Evolutionary conservation across 1,140 invertebrate species (phyloP), one percentile per base, ranked within the genome.

Genomic region (Drosophila ficusphila): DNA sequence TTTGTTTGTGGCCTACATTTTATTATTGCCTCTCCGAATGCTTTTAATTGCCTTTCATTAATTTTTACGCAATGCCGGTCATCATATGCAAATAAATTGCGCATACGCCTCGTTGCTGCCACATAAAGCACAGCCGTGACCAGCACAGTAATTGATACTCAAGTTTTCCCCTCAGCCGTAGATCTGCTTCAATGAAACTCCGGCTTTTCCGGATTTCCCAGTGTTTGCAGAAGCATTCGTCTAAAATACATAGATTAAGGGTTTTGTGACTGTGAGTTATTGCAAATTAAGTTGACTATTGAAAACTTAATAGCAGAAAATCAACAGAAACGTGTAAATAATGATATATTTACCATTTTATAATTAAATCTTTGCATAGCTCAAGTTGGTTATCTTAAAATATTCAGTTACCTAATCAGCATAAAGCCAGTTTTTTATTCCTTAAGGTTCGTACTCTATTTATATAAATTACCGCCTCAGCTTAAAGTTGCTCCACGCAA

Each of bases 1-100:
- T 77, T 61, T 65, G 46, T 53, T 60, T 36, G 19, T 54, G 56
- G 34, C 65, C 74, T 71, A 65, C 69, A 83, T 83, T 85, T 83
- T 76, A 78, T 76, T 78, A 62, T 53, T 41, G 27, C 64, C 64
- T 64, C 44, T 68, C 51, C 79, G 75, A 85, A 83, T 85, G 79
- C 64, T 62, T 79, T 83, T 83, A 83, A 83, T 83, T 83, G 79
- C 64, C 79, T 76, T 85, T 76, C 79, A 85, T 83, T 83, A 75
- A 83, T 83, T 83, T 83, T 79, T 76, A 83, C 75, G 75, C 79
- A 78, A 75, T 76, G 75, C 79, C 79, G 56, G 79, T 75, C 79
- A 79, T 79, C 65, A 58, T 64, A 79, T 85, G 75, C 79, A 83
- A 85, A 83, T 83, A 83, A 83, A 83, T 83, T 85, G 75, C 79